Evolutionary conservation across 2,797 vertebrate genomes (phyloP).

Genomic region (Thunnus albacares): DNA sequence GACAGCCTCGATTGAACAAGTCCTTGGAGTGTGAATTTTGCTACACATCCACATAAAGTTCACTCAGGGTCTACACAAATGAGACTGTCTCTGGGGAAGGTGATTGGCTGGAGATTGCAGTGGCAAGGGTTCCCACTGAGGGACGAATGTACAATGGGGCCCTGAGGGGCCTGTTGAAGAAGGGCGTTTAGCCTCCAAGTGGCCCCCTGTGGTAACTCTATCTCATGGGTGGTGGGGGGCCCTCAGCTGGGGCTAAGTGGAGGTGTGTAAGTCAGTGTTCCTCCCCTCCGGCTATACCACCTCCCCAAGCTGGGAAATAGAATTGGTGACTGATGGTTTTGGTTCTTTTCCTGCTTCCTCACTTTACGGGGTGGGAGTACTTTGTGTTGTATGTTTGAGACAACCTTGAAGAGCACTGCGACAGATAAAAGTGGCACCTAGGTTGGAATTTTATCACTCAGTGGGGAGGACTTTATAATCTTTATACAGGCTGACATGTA

Average conservation of each 20-base stretch:
- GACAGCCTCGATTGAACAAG: conserved; percentile 42
- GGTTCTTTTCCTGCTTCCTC: conserved; percentile 74
- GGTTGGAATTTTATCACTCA: conserved; percentile 57
- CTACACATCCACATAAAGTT: conserved; percentile 72
- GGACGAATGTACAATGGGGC: conserved; percentile 84
- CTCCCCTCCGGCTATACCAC: conserved; percentile 83
- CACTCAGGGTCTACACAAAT: conserved; percentile 78
- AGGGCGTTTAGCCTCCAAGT: conserved; percentile 83
- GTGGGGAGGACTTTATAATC: conserved; percentile 46
- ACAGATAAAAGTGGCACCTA: conserved; percentile 67
- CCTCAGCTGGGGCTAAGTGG: conserved; percentile 86
- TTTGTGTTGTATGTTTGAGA: conserved; percentile 69
- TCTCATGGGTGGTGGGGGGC: conserved; percentile 85
- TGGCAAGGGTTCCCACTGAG: conserved; percentile 84
- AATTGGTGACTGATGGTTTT: conserved; percentile 82
- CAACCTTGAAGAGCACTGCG: conserved; percentile 78
- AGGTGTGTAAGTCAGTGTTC: conserved; percentile 85
- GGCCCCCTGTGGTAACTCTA: conserved; percentile 85
- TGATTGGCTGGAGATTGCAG: conserved; percentile 81
- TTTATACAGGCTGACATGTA: conserved; percentile 30
- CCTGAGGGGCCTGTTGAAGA: conserved; percentile 79
- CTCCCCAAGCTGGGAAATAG: conserved; percentile 84
- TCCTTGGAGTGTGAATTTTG: conserved; percentile 71
- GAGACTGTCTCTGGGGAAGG: conserved; percentile 77
- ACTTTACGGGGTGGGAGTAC: conserved; percentile 65